Percentiles rank a stretch among this genome's conserved stretches.
These are phyloP conservation scores for Helicolenus hilgendorfi DNA, from an alignment of 2,797 vertebrate genomes.

Conservation along the genomic window DNA sequence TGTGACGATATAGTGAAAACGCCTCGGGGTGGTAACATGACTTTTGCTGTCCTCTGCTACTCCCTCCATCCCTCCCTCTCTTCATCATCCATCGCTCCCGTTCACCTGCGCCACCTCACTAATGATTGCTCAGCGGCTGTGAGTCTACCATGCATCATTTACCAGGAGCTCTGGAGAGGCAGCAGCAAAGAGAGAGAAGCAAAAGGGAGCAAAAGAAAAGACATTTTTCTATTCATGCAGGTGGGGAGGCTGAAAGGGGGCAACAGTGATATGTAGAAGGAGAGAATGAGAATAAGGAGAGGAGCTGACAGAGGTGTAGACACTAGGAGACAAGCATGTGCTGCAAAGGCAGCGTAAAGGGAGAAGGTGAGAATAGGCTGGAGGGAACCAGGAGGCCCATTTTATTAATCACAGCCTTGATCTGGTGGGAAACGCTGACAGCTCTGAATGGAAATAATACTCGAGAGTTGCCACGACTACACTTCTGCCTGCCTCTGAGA, in stretches of 20 bases:
- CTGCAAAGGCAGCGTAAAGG: slow-evolving; percentile 56
- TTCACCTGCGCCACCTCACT: slow-evolving; percentile 89
- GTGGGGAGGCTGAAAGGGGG: slow-evolving; percentile 35
- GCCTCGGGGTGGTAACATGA: slow-evolving; percentile 80
- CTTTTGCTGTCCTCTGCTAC: slow-evolving; percentile 87
- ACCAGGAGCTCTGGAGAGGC: slow-evolving; percentile 80
- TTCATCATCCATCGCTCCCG: slow-evolving; percentile 86
- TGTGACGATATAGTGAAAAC: slow-evolving; percentile 73
- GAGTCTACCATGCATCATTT: slow-evolving; percentile 89
- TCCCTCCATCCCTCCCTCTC: slow-evolving; percentile 82
- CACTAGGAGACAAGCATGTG: slow-evolving; percentile 56
- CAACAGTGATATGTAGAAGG: slow-evolving; percentile 32
- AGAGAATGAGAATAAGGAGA: slow-evolving; percentile 61
- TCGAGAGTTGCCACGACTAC: slow-evolving; percentile 45
- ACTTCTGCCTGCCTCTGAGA: slow-evolving; percentile 35
- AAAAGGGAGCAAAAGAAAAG: slow-evolving; percentile 53
- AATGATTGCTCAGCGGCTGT: slow-evolving; percentile 89
- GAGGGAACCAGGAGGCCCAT: slow-evolving; percentile 79
- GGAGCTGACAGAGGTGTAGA: slow-evolving; percentile 51
- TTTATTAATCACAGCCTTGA: slow-evolving; percentile 90
- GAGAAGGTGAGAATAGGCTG: slow-evolving; percentile 77
- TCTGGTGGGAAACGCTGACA: slow-evolving; percentile 81
- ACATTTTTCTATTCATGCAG: slow-evolving; percentile 61
- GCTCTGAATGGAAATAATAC: slow-evolving; percentile 68
- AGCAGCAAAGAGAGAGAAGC: slow-evolving; percentile 45